Base-by-base conservation (phyloP, 2,888 invertebrate genomes). In the Cremastobaeus sp. region DNA sequence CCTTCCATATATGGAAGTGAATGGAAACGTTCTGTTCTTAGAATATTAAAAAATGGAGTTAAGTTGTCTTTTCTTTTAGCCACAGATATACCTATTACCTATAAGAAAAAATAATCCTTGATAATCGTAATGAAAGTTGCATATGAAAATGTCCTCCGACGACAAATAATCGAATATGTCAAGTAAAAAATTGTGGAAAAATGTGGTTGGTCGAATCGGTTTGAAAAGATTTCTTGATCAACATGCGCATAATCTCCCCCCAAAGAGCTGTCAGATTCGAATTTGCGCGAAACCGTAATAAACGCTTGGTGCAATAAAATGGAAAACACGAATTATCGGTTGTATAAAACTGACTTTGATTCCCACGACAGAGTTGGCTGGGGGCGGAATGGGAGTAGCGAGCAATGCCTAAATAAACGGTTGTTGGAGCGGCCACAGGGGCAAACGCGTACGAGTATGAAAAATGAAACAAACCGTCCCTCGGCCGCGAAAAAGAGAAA, bases 391-490 rank as follows among this genome's bases (percentile, higher is more conserved):
- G 65, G 64, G 69, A 70, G 76, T 66, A 76, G 70, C 47, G 66
- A 66, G 74, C 66, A 73, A 59, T 59, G 81, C 82, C 83, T 82
- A 85, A 86, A 86, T 86, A 85, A 86, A 86, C 81, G 85, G 84
- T 84, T 84, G 77, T 76, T 76, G 74, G 32, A 54, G 68, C 77
- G 79, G 78, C 80, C 73, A 79, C 75, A 69, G 74, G 54, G 73
- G 76, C 69, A 73, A 52, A 52, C 75, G 73, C 65, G 43, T 52
- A 69, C 71, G 48, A 30, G 71, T 74, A 81, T 83, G 82, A 84
- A 83, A 84, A 83, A 83, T 82, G 82, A 80, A 82, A 81, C 81
- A 81, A 83, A 80, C 65, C 77, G 76, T 77, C 72, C 41, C 69
- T 34, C 39, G 59, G 59, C 30, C 52, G 72, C 65, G 71, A 78